Percentiles rank a stretch among this genome's conserved stretches.
phyloP scores from a whole-genome alignment of 2,888 invertebrate genomes.

The Schizotus pectinicornis region DNA sequence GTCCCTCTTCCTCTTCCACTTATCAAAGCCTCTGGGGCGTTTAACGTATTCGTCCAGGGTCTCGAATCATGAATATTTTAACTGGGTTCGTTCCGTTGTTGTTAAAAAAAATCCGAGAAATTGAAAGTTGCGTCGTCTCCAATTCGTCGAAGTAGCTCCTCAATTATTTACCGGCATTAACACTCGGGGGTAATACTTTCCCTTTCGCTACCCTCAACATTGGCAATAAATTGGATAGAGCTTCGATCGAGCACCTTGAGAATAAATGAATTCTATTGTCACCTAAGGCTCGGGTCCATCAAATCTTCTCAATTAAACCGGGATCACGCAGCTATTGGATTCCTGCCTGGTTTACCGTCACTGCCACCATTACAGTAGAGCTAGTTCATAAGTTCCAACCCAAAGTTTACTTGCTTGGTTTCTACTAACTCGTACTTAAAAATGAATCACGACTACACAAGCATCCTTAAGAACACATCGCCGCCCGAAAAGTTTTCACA shows the following conservation, averaged over 20 bases:
- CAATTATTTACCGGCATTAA: constrained; percentile 11
- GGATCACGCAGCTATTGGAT: constrained; percentile 21
- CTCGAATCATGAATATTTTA: constrained; percentile 27
- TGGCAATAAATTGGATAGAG: too few relatives aligned
- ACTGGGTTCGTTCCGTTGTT: constrained; percentile 8
- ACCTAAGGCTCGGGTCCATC: constrained; percentile 27
- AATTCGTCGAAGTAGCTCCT: neutral
- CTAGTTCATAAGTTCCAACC: constrained; percentile 31
- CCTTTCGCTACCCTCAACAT: neutral
- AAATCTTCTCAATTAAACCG: constrained; percentile 34
- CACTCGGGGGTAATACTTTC: neutral
- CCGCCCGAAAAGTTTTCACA: constrained; percentile 31
- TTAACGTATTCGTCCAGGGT: constrained; percentile 31
- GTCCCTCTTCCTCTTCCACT: constrained; percentile 35
- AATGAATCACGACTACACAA: constrained; percentile 35
- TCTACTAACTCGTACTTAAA: constrained; percentile 35
- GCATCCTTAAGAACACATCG: constrained; percentile 31
- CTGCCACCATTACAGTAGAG: constrained; percentile 9
- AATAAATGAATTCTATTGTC: constrained; percentile 30
- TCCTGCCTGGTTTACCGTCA: constrained; percentile 9
- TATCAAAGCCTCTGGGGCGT: constrained; percentile 35
- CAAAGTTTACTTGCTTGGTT: constrained; percentile 28
- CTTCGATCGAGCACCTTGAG: constrained; percentile 7
- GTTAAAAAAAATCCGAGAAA: constrained; percentile 10
- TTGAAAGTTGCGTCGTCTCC: constrained; percentile 5